phyloP scores from a whole-genome alignment of 2,888 invertebrate genomes.

The Cephus rjabovi region DNA sequence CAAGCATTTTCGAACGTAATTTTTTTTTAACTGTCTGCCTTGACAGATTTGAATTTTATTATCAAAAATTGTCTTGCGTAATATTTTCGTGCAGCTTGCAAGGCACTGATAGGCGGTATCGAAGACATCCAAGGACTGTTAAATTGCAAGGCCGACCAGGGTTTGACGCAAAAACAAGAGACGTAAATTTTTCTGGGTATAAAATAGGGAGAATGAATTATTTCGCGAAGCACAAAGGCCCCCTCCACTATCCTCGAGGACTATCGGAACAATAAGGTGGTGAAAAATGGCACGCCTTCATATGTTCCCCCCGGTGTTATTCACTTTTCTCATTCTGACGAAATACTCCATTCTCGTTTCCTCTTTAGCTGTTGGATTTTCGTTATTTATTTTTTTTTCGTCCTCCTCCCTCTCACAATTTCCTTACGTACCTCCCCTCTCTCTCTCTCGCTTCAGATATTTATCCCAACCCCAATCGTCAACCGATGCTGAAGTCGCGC shows the following conservation, averaged over 20 bases:
- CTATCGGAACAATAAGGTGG: constrained; percentile 46
- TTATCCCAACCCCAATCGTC: neutral
- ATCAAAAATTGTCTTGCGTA: neutral
- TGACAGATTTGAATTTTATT: neutral
- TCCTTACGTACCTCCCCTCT: neutral
- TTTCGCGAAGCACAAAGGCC: constrained; percentile 38
- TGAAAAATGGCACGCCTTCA: constrained; percentile 47
- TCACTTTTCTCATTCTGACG: neutral
- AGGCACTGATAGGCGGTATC: neutral
- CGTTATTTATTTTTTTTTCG: neutral
- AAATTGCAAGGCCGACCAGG: neutral
- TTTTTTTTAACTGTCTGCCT: neutral
- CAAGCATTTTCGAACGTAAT: neutral
- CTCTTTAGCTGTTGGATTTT: neutral
- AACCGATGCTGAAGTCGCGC: neutral
- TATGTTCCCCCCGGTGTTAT: constrained; percentile 28
- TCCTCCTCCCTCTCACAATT: too few relatives aligned
- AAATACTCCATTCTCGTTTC: neutral
- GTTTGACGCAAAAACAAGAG: neutral
- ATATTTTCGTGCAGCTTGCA: neutral
- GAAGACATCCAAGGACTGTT: neutral
- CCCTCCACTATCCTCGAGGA: constrained; percentile 39
- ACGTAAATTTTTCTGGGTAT: neutral
- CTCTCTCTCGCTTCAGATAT: neutral
- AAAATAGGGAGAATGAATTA: constrained; percentile 26